A percentile compares a stretch with the other conserved stretches of the same genome.
phyloP scores from a whole-genome alignment of 2,113 vertebrate species.

The Bubalus kerabau region DNA sequence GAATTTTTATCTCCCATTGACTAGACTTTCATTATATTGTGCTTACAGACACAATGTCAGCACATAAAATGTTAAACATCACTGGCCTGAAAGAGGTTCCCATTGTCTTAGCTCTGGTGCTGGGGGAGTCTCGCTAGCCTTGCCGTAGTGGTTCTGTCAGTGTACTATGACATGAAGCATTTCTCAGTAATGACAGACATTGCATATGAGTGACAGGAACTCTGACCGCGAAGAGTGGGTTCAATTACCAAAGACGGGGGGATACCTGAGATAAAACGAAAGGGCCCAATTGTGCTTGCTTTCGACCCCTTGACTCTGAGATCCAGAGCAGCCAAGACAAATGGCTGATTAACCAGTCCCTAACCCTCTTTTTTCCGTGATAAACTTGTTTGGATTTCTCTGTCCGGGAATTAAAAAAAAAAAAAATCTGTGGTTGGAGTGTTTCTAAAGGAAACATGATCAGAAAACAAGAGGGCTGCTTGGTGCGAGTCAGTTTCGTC shows the following conservation, averaged over 20 bases:
- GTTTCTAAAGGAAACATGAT: slow-evolving; percentile 82
- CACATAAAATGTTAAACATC: slow-evolving; percentile 81
- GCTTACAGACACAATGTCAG: slow-evolving; percentile 75
- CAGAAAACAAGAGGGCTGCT: slow-evolving; percentile 71
- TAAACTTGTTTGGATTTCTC: slow-evolving; percentile 82
- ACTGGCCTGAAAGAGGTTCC: slow-evolving; percentile 72
- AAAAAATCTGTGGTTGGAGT: slow-evolving; percentile 70
- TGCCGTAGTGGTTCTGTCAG: slow-evolving; percentile 75
- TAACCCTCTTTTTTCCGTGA: slow-evolving; percentile 73
- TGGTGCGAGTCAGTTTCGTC: slow-evolving; percentile 70
- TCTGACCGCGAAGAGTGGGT: slow-evolving; percentile 81
- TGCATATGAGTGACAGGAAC: slow-evolving; percentile 85
- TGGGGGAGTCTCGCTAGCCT: slow-evolving; percentile 73
- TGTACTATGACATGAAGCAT: slow-evolving; percentile 83
- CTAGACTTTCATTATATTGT: slow-evolving; percentile 63
- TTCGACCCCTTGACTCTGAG: slow-evolving; percentile 79
- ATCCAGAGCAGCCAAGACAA: slow-evolving; percentile 77
- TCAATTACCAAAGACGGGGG: slow-evolving; percentile 82
- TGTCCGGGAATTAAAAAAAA: slow-evolving; percentile 61
- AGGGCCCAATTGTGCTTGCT: slow-evolving; percentile 78
- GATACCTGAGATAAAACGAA: slow-evolving; percentile 84
- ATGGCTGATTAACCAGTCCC: slow-evolving; percentile 78
- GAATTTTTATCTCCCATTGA: slow-evolving; percentile 77
- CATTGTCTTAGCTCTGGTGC: slow-evolving; percentile 73
- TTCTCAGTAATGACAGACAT: slow-evolving; percentile 83